Evolutionary conservation across 2,113 vertebrate genomes (phyloP), one percentile per base, ranked within the genome.

Genomic region (Archilochus colubris): DNA sequence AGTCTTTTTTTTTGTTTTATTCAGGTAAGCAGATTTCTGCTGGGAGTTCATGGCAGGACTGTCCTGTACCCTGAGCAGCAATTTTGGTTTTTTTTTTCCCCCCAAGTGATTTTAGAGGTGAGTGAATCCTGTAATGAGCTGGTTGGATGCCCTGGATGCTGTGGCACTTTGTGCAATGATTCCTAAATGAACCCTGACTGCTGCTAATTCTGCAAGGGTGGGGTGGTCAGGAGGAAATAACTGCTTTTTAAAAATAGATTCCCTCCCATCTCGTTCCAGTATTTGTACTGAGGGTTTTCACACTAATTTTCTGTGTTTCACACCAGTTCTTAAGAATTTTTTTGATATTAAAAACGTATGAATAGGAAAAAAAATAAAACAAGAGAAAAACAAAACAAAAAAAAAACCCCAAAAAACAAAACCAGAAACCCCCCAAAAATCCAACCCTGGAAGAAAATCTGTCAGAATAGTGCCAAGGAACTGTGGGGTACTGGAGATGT

Each of bases 91-190:
- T 11, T 40, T 40, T 40, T 11, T 13, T 10, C 40, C 11, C 88
- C 93, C 79, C 54, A 62, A 86, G 93, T 95, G 43, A 90, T 97
- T 97, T 97, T 89, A 72, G 12, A 96, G 55, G 59, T 44, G 75
- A 86, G 64, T 10, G 67, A 64, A 54, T 55, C 48, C 33, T 1
- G 0, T 12, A 68, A 63, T 0, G 1, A 73, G 79, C 48, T 0
- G 19, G 12, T 82, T 4, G 6, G 75, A 20, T 59, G 73, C 64
- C 86, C 84, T 66, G 88, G n/a, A 53, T 48, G 30, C n/a, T 3
- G 1, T 46, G 2, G 5, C 74, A 51, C 59, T 81, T 59, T 48
- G 59, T 87, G 59, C 91, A 4, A 1, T 67, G 78, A 68, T 61
- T 94, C 46, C 66, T 64, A 54, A 2, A 4, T 40, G 55, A 74